A percentile compares a stretch with the other conserved stretches of the same genome.
Evolutionary conservation across 1,140 invertebrate species (phyloP).

Genomic region (Trachelipus rathkii): DNA sequence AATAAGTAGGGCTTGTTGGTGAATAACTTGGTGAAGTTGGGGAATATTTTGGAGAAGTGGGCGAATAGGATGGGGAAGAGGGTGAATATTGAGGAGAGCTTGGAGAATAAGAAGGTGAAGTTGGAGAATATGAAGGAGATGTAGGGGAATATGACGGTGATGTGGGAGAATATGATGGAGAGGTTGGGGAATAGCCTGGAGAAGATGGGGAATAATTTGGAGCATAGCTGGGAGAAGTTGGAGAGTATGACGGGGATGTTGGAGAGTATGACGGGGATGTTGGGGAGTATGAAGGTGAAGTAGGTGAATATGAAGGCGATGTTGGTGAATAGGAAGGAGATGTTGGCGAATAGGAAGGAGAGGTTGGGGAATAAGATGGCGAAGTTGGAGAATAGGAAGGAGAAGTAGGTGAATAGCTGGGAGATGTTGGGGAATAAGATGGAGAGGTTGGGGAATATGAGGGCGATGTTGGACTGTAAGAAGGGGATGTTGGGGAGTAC

Average conservation of each 20-base stretch:
- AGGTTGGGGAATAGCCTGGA: constrained; percentile 56
- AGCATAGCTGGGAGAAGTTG: constrained; percentile 57
- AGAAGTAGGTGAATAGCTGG: constrained; percentile 65
- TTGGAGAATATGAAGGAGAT: constrained; percentile 54
- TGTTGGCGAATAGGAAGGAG: constrained; percentile 55
- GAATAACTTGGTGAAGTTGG: constrained; percentile 55
- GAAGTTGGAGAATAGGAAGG: constrained; percentile 60
- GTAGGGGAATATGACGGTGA: constrained; percentile 56
- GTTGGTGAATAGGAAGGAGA: constrained; percentile 57
- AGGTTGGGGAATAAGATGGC: constrained; percentile 72
- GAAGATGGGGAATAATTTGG: constrained; percentile 56
- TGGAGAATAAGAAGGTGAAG: constrained; percentile 56
- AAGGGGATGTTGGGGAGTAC: constrained; percentile 62
- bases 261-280: constrained; percentile 69
- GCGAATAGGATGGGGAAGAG: constrained; percentile 51
- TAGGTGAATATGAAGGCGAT: constrained; percentile 70
- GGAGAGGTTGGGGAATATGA: constrained; percentile 69
- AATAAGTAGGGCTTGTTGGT: constrained; percentile 55
- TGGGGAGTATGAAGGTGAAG: constrained; percentile 69
- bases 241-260: constrained; percentile 61
- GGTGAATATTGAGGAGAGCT: constrained; percentile 56
- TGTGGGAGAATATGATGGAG: constrained; percentile 53
- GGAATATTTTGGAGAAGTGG: constrained; percentile 53
- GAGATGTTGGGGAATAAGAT: constrained; percentile 63
- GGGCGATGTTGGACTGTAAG: constrained; percentile 71